A percentile compares a stretch with the other conserved stretches of the same genome.
Evolutionary conservation across 2,113 vertebrate species (phyloP).

Genomic region (Pseudorectes ferrugineus): DNA sequence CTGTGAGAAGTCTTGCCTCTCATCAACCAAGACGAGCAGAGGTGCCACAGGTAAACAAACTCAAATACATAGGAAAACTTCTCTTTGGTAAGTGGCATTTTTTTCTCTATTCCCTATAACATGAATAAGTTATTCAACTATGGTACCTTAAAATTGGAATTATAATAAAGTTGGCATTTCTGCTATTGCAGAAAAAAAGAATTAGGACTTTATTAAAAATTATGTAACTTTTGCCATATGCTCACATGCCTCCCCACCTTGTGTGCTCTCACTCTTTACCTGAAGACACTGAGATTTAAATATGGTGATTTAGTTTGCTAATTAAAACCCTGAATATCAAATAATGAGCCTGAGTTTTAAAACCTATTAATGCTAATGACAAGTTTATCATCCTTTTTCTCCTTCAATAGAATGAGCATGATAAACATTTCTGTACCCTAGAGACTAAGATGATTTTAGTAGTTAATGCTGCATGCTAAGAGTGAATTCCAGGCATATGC

Average conservation of each 20-base stretch:
- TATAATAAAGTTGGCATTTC: neutral
- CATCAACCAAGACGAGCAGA: neutral
- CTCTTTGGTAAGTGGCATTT: neutral
- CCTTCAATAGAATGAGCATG: neutral
- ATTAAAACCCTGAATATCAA: neutral
- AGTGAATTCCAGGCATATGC: neutral
- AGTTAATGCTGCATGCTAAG: neutral
- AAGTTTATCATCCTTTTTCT: neutral
- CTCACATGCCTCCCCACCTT: accelerated
- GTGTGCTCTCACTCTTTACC: neutral
- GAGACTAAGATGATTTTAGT: neutral
- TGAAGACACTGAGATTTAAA: neutral
- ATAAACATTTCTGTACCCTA: neutral
- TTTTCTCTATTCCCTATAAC: neutral
- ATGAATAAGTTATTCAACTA: neutral
- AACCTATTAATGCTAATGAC: neutral
- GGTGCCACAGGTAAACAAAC: neutral
- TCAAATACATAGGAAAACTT: neutral
- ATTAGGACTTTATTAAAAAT: neutral
- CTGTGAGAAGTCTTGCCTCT: neutral
- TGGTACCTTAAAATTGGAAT: neutral
- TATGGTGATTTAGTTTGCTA: neutral
- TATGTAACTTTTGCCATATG: neutral
- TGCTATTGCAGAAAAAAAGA: neutral
- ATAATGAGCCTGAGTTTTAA: neutral